phyloP scores from a whole-genome alignment of 2,888 invertebrate species.

The Tenthredo mesomela region DNA sequence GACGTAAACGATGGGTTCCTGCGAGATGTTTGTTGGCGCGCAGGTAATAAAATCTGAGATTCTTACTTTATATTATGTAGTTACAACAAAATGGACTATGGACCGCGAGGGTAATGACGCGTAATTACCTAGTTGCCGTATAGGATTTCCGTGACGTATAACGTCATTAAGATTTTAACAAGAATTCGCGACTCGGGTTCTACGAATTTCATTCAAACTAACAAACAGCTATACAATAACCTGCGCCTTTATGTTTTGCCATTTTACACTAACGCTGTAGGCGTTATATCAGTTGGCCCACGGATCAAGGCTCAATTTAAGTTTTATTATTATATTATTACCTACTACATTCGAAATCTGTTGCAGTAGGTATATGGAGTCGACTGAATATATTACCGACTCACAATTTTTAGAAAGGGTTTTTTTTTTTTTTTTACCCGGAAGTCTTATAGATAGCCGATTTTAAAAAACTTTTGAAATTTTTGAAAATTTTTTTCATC shows the following conservation, averaged over 20 bases:
- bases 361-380: too few relatives aligned
- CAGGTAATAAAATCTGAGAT: constrained; percentile 26
- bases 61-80: background rate
- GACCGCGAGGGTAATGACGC: constrained; percentile 14
- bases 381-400: too few relatives aligned
- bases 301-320: background rate
- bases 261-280: background rate
- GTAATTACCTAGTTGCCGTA: constrained; percentile 19
- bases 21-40: background rate
- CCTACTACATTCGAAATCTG: background rate
- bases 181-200: background rate
- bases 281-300: constrained; percentile 5
- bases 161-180: background rate
- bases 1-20: constrained; percentile 13
- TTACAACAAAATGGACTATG: background rate
- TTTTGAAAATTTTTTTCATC: too few relatives aligned
- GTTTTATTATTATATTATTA: constrained; percentile 7
- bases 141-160: background rate
- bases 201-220: background rate
- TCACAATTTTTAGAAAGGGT: too few relatives aligned
- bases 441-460: too few relatives aligned
- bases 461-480: too few relatives aligned
- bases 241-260: background rate
- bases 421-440: too few relatives aligned
- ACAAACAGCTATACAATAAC: too few relatives aligned